Evolutionary conservation across 1,140 invertebrate species (phyloP), one percentile per base, ranked within the genome.

Genomic region (Drosophila leontia): DNA sequence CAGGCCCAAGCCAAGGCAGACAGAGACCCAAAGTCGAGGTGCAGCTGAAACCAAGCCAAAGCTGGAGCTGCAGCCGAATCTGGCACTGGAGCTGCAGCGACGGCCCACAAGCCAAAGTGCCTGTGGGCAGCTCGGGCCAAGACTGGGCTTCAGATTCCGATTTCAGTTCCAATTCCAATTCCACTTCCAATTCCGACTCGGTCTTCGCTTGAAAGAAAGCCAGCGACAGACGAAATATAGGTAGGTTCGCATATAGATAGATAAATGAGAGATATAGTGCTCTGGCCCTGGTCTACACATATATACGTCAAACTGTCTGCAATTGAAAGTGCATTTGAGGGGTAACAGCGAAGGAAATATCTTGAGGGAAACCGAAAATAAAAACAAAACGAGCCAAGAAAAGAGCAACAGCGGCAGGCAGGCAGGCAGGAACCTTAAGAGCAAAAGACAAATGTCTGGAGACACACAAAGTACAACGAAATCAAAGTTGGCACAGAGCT

Each of bases 281-380:
- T 62, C 71, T 70, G 75, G 80, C 75, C 60, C 58, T 26, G 79
- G 63, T 47, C 19, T 53, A 48, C 69, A 67, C 77, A 88, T 80
- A 84, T 90, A 88, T 80, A 87, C 84, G 85, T 87, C 84, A 87
- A 90, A 75, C 85, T 88, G 85, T 88, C 85, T 88, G 80, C 84
- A 88, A 88, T 88, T 88, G 85, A 88, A 88, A 88, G 84, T 88
- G 84, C 84, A 88, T 88, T 90, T 90, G 84, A 90, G 81, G 81
- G 84, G 85, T 75, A 88, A 80, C 78, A 86, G 44, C 53, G 48
- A 74, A 41, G 11, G 39, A 29, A 67, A 61, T 53, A 75, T 64
- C 69, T 53, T 32, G 34, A 65, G 67, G 50, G 35, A 65, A 44
- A 59, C 13, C 19, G 53, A 56, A 56, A 56, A 56, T 26, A 56